Base-by-base conservation (phyloP, 2,888 invertebrate genomes). In the Lamellibrachia satsuma region DNA sequence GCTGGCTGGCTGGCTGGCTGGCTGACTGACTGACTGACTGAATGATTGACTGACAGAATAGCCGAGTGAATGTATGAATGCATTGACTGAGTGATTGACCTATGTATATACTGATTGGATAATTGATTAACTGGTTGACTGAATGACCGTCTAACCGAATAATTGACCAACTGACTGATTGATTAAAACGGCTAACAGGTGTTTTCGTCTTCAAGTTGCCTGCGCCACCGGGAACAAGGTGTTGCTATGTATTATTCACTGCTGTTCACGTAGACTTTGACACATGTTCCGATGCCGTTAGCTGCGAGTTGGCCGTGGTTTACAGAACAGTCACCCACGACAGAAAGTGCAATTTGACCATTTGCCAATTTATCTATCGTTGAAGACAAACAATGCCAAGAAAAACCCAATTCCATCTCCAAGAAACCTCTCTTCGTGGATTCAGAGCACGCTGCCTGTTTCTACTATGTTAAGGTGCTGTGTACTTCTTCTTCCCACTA, bases 161-260 rank as follows among this genome's bases (percentile, higher is more conserved):
- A 75, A 75, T 75, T 75, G 75, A 75, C 22, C n/a, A n/a, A n/a
- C 22, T 75, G 75, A 22, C 75, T 75, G 75, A 75, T n/a, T 75
- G 15, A 75, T 75, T 75, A 75, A 75, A 75, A 75, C 75, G 2
- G 75, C 75, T 15, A 75, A 75, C 75, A n/a, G 75, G 15, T 75
- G 75, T 22, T 75, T 75, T 75, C 75, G 22, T 75, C 75, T 75
- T 22, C 22, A 75, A 75, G n/a, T 75, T 75, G 75, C 75, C 6
- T 75, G 15, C 6, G 75, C 22, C 22, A 75, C 75, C 6, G 75
- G 75, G 75, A n/a, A 75, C 75, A n/a, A 22, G 75, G 75, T 22
- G n/a, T 15, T 75, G 75, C 75, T 75, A 75, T 75, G 75, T 75
- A 75, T 75, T 75, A 75, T 75, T 75, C n/a, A 75, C 75, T 75